Conservation (phyloP, 2,888 invertebrate species). For the Dryobota labecula region DNA sequence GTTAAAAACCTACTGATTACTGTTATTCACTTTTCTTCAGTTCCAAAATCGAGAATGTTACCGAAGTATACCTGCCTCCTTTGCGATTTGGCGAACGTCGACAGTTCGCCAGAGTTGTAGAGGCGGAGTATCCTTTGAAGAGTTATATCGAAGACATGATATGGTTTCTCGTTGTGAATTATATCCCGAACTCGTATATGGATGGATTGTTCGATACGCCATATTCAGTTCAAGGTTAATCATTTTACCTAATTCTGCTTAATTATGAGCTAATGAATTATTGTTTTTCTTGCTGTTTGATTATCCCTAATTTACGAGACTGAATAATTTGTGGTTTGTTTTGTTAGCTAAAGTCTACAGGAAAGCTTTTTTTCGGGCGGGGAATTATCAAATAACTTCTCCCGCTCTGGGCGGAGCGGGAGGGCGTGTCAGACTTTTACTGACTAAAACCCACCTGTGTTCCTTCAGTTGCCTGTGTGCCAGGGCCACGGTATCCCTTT, state of each 20-base stretch:
- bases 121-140: slow-evolving; percentile 53
- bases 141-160: slow-evolving; percentile 72
- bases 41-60: slow-evolving; percentile 77
- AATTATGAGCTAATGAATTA: background rate
- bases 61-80: slow-evolving; percentile 77
- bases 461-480: too few species aligned
- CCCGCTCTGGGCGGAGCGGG: too few species aligned
- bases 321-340: background rate
- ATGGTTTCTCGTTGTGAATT: slow-evolving; percentile 74
- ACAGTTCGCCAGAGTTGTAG: slow-evolving; percentile 79
- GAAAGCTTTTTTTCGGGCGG: too few species aligned
- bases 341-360: background rate
- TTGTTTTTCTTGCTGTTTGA: background rate
- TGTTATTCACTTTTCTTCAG: slow-evolving; percentile 63
- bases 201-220: slow-evolving; percentile 81
- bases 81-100: slow-evolving; percentile 78
- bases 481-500: too few species aligned
- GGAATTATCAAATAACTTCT: too few species aligned
- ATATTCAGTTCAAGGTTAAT: slow-evolving; percentile 76
- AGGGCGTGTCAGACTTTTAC: too few species aligned
- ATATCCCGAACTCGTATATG: slow-evolving; percentile 77
- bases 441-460: too few species aligned
- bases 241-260: background rate
- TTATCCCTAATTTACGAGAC: background rate
- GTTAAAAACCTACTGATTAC: background rate